Base-by-base conservation (phyloP, 2,113 vertebrate species). In the Xenopus borealis region DNA sequence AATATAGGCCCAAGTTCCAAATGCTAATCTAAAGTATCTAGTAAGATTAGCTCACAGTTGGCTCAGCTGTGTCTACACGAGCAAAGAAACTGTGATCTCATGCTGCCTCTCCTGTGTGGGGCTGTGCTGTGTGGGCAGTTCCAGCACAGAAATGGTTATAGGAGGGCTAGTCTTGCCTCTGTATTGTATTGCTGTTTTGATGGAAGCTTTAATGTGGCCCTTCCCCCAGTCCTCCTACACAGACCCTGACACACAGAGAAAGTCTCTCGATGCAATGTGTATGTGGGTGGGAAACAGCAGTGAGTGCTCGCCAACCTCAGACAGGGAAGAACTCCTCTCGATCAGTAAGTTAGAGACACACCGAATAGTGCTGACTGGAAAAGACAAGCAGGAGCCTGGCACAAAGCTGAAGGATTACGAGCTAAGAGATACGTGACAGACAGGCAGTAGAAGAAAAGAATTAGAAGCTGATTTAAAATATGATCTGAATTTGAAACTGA, bases 161-260 rank as follows among this genome's bases (percentile, higher is more conserved):
- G 17, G 14, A 64, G 44, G 67, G 45, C 20, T 59, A 64, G 59
- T 63, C 27, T 13, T 70, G 66, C 47, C 68, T 33, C 44, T 46
- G 72, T 27, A 59, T 75, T 76, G 65, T 59, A 16, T 59, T 68
- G 66, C 67, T 68, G 59, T 59, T 77, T 18, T 27, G 68, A 77
- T 70, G 63, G 74, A 77, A 70, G 74, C 46, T 64, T 75, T 23
- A 57, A 74, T 78, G 69, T 65, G 57, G 59, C 77, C 81, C 81
- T 80, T 79, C 83, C 80, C 72, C 83, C 78, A 67, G 44, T 11
- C 81, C 81, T 78, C 83, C 83, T 73, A 81, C 83, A 81, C 81
- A 55, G 69, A 74, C 79, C 79, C 83, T 74, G 80, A 75, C 62
- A 70, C 74, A 75, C 78, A 70, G 81, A 78, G 68, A 72, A 78